Conservation (phyloP, 2,888 invertebrate species). For the Dimorphilus gyrociliatus region DNA sequence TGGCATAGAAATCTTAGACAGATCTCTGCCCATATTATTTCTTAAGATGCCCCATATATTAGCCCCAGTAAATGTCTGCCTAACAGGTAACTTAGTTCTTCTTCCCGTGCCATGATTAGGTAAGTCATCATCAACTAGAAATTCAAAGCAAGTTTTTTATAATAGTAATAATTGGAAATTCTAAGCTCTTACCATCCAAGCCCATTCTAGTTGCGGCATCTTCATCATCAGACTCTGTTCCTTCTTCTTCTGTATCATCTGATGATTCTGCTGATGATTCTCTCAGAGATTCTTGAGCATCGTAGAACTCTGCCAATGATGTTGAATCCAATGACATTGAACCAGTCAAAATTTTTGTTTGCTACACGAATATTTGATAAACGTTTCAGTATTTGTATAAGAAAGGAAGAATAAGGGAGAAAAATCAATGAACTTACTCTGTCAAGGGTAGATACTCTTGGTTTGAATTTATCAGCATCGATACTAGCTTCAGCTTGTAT, state of each 20-base stretch:
- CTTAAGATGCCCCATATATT: conserved; percentile 45
- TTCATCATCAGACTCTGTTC: too few species aligned
- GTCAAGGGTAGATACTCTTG: conserved; percentile 4
- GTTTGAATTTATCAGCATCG: too few species aligned
- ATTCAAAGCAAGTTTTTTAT: too few species aligned
- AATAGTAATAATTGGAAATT: too few species aligned
- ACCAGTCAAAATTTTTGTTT: conserved; percentile 41
- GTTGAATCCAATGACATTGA: conserved; percentile 55
- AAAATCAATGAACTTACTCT: background rate
- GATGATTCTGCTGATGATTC: too few species aligned
- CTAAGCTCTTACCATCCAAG: too few species aligned
- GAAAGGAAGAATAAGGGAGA: too few species aligned
- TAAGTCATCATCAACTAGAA: conserved; percentile 5
- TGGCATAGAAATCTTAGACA: conserved; percentile 69
- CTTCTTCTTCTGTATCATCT: too few species aligned
- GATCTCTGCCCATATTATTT: conserved; percentile 71
- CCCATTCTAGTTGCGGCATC: too few species aligned
- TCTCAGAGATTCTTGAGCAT: conserved; percentile 62
- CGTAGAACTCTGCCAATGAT: conserved; percentile 56
- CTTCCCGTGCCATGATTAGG: conserved; percentile 41
- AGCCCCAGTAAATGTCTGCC: conserved; percentile 51
- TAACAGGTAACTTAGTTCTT: conserved; percentile 52
- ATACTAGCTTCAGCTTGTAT: too few species aligned
- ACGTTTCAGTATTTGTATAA: too few species aligned
- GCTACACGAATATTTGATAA: too few species aligned